Percentiles rank a stretch among this genome's conserved stretches.
Evolutionary conservation across 2,888 invertebrate species (phyloP).

Genomic region (Ligdia adustata): DNA sequence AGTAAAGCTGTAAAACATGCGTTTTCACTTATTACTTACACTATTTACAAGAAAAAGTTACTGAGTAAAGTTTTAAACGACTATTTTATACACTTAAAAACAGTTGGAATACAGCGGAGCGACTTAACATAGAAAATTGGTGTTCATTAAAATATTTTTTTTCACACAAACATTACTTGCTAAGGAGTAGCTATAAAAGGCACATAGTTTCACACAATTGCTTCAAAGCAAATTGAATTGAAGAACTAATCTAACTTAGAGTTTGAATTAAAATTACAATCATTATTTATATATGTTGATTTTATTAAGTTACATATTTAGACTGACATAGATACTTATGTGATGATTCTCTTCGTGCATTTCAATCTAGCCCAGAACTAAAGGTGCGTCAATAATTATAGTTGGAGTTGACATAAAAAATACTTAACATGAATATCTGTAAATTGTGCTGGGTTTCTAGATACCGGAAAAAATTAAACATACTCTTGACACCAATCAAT

Average conservation of each 20-base stretch:
- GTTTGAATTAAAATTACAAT: no score
- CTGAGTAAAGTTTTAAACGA: constrained; percentile 12
- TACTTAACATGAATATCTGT: constrained; percentile 10
- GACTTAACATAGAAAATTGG: constrained; percentile 10
- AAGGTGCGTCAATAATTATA: constrained; percentile 6
- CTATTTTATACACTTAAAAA: constrained; percentile 28
- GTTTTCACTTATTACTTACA: constrained; percentile 27
- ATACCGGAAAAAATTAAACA: constrained; percentile 37
- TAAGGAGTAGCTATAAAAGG: constrained; percentile 61
- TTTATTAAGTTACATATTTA: no score
- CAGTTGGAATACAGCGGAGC: constrained; percentile 41
- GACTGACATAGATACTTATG: no score
- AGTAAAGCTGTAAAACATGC: constrained; percentile 49
- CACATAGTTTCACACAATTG: constrained; percentile 48
- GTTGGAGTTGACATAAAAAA: neutral
- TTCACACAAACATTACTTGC: constrained; percentile 40
- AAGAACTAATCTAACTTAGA: constrained; percentile 4
- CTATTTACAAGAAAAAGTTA: constrained; percentile 41
- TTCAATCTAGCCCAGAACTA: neutral
- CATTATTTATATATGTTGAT: no score
- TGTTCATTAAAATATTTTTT: constrained; percentile 8
- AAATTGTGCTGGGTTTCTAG: constrained; percentile 46
- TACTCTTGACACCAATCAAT: constrained; percentile 40
- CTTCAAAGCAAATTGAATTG: constrained; percentile 18
- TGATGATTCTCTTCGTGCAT: no score